Conservation (phyloP, 2,888 invertebrate genomes). For the Sinhomidia bicolor region DNA sequence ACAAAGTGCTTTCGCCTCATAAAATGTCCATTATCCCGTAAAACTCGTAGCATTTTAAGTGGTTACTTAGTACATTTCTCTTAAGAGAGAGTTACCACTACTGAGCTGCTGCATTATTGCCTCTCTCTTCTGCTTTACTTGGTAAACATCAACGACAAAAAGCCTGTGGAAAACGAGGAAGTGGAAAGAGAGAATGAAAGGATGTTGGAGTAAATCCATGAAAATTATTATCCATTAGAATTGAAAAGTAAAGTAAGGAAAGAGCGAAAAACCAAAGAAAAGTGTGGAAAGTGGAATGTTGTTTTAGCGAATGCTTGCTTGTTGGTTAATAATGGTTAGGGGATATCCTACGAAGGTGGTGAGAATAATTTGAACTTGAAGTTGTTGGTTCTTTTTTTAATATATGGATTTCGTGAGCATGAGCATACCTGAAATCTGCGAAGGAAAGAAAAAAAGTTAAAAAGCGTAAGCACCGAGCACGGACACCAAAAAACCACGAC, state of each 20-base stretch:
- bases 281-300: neutral
- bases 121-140: neutral
- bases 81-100: neutral
- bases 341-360: neutral
- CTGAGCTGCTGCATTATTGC: neutral
- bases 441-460: neutral
- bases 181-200: neutral
- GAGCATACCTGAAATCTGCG: slow-evolving; percentile 20
- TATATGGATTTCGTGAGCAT: slow-evolving; percentile 50
- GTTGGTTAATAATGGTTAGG: too few relatives aligned
- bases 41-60: slow-evolving; percentile 17
- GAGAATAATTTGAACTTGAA: neutral
- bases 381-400: neutral
- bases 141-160: neutral
- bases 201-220: neutral
- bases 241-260: neutral
- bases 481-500: too few relatives aligned
- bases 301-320: too few relatives aligned
- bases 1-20: neutral
- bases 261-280: neutral
- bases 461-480: slow-evolving; percentile 14
- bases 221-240: slow-evolving; percentile 19
- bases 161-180: neutral
- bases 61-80: slow-evolving; percentile 22
- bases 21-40: neutral